These are phyloP conservation scores for Pseudomyrmex dendroicus DNA, from an alignment of 1,140 invertebrate species.

Conservation along the genomic window DNA sequence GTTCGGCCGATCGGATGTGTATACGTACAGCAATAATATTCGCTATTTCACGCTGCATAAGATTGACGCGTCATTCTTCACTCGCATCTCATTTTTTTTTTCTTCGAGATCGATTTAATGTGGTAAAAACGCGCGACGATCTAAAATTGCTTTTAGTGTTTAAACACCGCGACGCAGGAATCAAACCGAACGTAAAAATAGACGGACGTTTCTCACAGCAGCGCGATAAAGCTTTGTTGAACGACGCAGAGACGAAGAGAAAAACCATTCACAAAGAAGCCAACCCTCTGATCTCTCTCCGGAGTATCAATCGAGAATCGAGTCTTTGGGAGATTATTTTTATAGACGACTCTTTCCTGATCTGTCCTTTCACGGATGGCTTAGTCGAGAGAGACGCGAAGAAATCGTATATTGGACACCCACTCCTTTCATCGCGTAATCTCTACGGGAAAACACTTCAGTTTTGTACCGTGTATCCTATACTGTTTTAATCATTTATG, in stretches of 20 bases:
- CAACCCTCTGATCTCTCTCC: constrained; percentile 64
- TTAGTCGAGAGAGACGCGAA: constrained; percentile 67
- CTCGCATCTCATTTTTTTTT: too few species aligned
- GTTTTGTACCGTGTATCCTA: constrained; percentile 4
- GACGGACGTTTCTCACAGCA: constrained; percentile 61
- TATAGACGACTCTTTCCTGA: constrained; percentile 74
- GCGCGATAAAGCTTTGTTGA: constrained; percentile 49
- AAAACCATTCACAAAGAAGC: constrained; percentile 73
- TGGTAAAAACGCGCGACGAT: not conserved
- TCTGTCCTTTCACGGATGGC: constrained; percentile 79
- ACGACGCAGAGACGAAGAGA: constrained; percentile 52
- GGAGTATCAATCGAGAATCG: constrained; percentile 78
- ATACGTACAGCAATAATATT: constrained; percentile 15
- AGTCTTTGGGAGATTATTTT: constrained; percentile 78
- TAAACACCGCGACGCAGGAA: not conserved
- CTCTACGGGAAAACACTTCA: constrained; percentile 29
- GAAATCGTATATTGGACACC: constrained; percentile 72
- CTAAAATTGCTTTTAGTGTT: not conserved
- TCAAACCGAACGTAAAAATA: constrained; percentile 48
- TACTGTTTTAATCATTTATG: too few species aligned
- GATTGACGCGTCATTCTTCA: constrained; percentile 27
- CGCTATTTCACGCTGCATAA: constrained; percentile 39
- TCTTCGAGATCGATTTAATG: not conserved
- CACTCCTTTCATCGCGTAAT: constrained; percentile 62
- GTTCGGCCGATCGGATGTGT: constrained; percentile 65